Evolutionary conservation across 2,888 invertebrate species (phyloP).

Genomic region (Xestia rhomboidea): DNA sequence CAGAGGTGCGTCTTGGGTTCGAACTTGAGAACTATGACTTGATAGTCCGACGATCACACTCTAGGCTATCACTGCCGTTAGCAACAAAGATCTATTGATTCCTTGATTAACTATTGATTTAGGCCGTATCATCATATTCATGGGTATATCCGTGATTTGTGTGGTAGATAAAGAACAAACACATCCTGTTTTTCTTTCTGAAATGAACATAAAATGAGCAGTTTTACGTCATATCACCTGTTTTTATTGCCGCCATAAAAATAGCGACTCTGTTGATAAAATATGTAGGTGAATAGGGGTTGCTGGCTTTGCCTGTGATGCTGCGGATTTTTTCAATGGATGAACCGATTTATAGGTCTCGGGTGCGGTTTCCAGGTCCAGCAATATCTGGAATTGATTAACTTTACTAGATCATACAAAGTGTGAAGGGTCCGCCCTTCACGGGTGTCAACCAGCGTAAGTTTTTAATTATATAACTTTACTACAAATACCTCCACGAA

Average conservation of each 20-base stretch:
- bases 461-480: no score
- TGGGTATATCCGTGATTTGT: background rate
- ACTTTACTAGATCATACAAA: no score
- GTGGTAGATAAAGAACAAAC: constrained; percentile 26
- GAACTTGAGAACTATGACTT: background rate
- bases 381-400: background rate
- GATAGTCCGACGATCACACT: background rate
- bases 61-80: background rate
- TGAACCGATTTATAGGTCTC: background rate
- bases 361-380: background rate
- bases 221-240: constrained; percentile 31
- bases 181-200: constrained; percentile 36
- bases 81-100: background rate
- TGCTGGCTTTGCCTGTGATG: constrained; percentile 2
- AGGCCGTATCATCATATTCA: constrained; percentile 6
- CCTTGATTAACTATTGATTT: background rate
- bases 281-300: constrained; percentile 30
- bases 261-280: constrained; percentile 30
- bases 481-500: no score
- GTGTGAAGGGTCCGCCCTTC: no score
- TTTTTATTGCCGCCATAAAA: constrained; percentile 52
- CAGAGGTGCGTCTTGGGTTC: background rate
- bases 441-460: no score
- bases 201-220: constrained; percentile 47
- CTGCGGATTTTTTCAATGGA: background rate